These are phyloP conservation scores for Montipora cactus DNA, from an alignment of 64 coral and sea anemone species.

Conservation along the genomic window DNA sequence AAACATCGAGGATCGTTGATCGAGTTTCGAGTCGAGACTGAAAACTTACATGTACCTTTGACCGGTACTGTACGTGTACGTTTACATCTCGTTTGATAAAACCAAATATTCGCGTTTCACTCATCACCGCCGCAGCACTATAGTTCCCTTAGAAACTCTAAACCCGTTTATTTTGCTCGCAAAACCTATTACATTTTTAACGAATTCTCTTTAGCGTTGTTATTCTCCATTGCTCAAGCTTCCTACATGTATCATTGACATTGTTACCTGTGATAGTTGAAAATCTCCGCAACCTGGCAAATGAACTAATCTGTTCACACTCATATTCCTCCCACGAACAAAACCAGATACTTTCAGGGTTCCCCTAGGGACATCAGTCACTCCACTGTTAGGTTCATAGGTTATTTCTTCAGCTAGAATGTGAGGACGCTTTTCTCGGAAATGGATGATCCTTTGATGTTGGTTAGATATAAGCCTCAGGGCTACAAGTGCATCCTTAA, in stretches of 20 bases:
- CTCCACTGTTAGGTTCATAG: slow-evolving; percentile 72
- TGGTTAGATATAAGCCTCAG: slow-evolving; percentile 90
- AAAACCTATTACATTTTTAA: too few relatives aligned
- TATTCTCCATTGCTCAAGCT: too few relatives aligned
- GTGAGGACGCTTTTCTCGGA: slow-evolving; percentile 85
- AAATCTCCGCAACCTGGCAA: slow-evolving; percentile 95
- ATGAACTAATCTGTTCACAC: slow-evolving; percentile 91
- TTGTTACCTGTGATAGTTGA: slow-evolving; percentile 84
- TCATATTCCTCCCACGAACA: slow-evolving; percentile 80
- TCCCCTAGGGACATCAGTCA: slow-evolving; percentile 45
- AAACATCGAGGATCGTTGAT: too few relatives aligned
- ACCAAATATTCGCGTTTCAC: too few relatives aligned
- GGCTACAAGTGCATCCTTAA: slow-evolving; percentile 83
- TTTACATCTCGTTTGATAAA: too few relatives aligned
- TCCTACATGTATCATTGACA: neutral
- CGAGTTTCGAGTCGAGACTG: too few relatives aligned
- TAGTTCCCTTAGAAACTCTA: too few relatives aligned
- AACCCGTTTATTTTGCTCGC: too few relatives aligned
- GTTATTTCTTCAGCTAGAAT: slow-evolving; percentile 70
- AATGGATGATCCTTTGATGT: slow-evolving; percentile 82
- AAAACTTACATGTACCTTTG: too few relatives aligned
- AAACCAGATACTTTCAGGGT: slow-evolving; percentile 94
- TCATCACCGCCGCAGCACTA: too few relatives aligned
- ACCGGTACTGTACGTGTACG: too few relatives aligned
- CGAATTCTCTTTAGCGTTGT: too few relatives aligned